These are phyloP conservation scores for Pelodytes ibericus DNA, from an alignment of 2,797 vertebrate genomes.

Conservation along the genomic window DNA sequence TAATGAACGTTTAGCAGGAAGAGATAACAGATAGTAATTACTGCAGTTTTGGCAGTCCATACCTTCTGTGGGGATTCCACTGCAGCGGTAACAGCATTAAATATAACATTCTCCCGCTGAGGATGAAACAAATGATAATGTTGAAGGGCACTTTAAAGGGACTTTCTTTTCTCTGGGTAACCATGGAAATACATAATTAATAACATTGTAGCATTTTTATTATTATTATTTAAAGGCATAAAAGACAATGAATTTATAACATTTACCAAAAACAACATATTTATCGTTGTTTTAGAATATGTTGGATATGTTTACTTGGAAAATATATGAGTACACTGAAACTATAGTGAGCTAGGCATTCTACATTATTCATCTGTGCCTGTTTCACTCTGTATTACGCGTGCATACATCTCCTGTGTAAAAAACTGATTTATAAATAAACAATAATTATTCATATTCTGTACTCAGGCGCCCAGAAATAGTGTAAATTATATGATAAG, in stretches of 20 bases:
- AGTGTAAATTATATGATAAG: too few relatives aligned
- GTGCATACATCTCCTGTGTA: too few relatives aligned
- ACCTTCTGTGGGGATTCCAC: conserved; percentile 11
- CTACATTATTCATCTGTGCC: too few relatives aligned
- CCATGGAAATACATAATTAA: conserved; percentile 11
- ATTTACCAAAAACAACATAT: too few relatives aligned
- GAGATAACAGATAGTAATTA: conserved; percentile 28
- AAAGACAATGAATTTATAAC: neutral
- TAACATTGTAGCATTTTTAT: neutral
- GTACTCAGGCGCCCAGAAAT: too few relatives aligned
- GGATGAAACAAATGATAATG: conserved; percentile 14
- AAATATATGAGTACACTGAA: too few relatives aligned
- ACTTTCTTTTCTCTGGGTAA: conserved; percentile 13
- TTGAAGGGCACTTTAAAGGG: conserved; percentile 18
- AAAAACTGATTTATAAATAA: too few relatives aligned
- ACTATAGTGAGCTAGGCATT: too few relatives aligned
- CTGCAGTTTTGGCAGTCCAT: conserved; percentile 16
- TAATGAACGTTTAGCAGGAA: conserved; percentile 18
- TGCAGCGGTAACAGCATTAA: conserved; percentile 16
- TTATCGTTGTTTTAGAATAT: too few relatives aligned
- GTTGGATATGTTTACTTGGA: too few relatives aligned
- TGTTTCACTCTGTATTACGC: too few relatives aligned
- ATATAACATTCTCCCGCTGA: conserved; percentile 4
- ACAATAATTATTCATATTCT: too few relatives aligned
- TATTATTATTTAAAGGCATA: neutral